Evolutionary conservation across 2,888 invertebrate genomes (phyloP).

Genomic region (Digitonthophagus gazella): DNA sequence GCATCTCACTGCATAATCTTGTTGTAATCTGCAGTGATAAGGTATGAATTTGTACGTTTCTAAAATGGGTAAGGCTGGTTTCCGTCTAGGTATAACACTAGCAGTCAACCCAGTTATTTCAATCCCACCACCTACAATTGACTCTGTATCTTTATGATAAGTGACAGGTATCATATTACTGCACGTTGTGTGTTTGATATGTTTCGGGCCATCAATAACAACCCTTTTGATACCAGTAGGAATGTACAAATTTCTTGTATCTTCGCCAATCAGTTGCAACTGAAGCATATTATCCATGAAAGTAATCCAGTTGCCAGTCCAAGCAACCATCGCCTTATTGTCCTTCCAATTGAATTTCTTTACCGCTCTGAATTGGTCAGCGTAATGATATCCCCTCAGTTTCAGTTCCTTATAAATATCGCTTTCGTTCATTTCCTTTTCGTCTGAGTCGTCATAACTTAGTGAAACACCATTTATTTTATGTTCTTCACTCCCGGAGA

Average conservation of each 20-base stretch:
- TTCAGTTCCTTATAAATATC: conserved; percentile 68
- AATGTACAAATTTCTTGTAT: conserved; percentile 66
- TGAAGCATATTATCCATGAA: conserved; percentile 89
- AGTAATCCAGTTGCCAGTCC: conserved; percentile 83
- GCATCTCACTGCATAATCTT: conserved; percentile 53
- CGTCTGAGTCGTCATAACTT: background rate
- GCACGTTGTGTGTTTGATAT: conserved; percentile 32
- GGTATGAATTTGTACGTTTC: conserved; percentile 75
- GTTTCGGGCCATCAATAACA: conserved; percentile 28
- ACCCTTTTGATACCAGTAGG: conserved; percentile 54
- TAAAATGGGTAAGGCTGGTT: conserved; percentile 71
- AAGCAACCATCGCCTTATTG: conserved; percentile 57
- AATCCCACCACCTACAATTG: conserved; percentile 67
- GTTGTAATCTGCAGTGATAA: conserved; percentile 47
- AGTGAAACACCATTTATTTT: background rate
- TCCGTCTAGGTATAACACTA: conserved; percentile 67
- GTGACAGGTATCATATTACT: conserved; percentile 41
- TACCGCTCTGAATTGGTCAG: conserved; percentile 35
- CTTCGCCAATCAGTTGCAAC: conserved; percentile 66
- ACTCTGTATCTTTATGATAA: conserved; percentile 46
- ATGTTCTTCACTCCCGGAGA: conserved; percentile 45
- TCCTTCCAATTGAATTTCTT: conserved; percentile 34
- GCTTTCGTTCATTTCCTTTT: conserved; percentile 45
- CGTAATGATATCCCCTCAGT: conserved; percentile 62
- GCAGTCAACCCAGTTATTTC: conserved; percentile 76